These are phyloP conservation scores for Gorsachius goisagi DNA, from an alignment of 2,113 vertebrate genomes.

Conservation along the genomic window DNA sequence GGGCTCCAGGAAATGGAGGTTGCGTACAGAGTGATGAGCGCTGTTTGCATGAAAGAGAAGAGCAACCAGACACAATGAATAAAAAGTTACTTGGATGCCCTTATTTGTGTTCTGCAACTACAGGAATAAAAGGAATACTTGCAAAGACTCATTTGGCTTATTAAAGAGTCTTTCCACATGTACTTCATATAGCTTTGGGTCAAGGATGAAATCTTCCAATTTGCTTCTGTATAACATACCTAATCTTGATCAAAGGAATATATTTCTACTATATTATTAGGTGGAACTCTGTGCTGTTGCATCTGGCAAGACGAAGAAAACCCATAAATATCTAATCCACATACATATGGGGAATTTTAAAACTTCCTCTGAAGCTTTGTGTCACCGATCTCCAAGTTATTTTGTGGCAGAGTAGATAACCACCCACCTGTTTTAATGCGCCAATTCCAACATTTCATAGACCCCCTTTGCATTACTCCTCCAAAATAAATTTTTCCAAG, in stretches of 20 bases:
- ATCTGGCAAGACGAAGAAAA: background rate
- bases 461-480: background rate
- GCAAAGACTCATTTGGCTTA: background rate
- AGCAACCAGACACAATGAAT: background rate
- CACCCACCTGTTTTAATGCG: background rate
- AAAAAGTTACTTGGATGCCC: background rate
- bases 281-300: background rate
- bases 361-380: background rate
- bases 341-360: background rate
- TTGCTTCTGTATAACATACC: background rate
- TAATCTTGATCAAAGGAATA: background rate
- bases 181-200: background rate
- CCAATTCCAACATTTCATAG: background rate
- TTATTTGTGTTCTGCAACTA: background rate
- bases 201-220: background rate
- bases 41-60: background rate
- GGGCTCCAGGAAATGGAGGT: background rate
- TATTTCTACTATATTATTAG: background rate
- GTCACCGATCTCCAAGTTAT: background rate
- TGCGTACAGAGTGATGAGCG: background rate
- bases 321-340: background rate
- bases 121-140: conserved; percentile 26
- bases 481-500: background rate
- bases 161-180: background rate
- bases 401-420: background rate